phyloP scores from a whole-genome alignment of 1,140 invertebrate genomes.

The Cepaea nemoralis region DNA sequence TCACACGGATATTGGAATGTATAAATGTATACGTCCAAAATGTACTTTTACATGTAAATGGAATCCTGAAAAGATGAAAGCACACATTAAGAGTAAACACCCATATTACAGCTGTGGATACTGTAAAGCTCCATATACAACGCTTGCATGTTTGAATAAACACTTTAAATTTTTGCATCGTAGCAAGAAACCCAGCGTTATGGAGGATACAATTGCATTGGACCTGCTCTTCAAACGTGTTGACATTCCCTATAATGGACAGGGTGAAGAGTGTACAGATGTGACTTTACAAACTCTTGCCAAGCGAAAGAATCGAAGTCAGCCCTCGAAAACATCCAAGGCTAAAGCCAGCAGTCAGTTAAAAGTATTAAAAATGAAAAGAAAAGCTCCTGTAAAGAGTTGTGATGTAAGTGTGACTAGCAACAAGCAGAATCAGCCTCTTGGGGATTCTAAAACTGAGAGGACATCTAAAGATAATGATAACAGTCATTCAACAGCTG shows the following conservation, averaged over 20 bases:
- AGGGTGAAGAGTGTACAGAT: too few relatives aligned
- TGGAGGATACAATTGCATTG: background rate
- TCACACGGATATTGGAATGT: too few relatives aligned
- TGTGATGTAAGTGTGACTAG: background rate
- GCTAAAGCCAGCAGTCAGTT: too few relatives aligned
- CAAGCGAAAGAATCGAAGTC: too few relatives aligned
- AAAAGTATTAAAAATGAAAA: too few relatives aligned
- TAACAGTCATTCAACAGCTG: background rate
- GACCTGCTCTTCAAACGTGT: background rate
- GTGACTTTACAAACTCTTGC: too few relatives aligned
- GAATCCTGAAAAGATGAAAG: background rate
- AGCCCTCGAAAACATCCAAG: background rate
- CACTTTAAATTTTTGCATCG: slow-evolving; percentile 12
- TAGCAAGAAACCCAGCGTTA: background rate
- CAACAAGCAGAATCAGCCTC: background rate
- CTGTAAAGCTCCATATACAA: background rate
- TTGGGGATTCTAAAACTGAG: background rate
- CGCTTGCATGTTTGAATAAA: background rate
- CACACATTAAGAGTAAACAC: background rate
- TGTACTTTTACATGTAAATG: background rate
- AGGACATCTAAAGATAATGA: background rate
- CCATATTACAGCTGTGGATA: slow-evolving; percentile 20
- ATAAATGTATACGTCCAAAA: background rate
- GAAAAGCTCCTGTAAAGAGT: too few relatives aligned
- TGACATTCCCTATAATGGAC: background rate